Evolutionary conservation across 2,113 vertebrate genomes (phyloP).

Genomic region (Rhinolophus ferrumequinum): DNA sequence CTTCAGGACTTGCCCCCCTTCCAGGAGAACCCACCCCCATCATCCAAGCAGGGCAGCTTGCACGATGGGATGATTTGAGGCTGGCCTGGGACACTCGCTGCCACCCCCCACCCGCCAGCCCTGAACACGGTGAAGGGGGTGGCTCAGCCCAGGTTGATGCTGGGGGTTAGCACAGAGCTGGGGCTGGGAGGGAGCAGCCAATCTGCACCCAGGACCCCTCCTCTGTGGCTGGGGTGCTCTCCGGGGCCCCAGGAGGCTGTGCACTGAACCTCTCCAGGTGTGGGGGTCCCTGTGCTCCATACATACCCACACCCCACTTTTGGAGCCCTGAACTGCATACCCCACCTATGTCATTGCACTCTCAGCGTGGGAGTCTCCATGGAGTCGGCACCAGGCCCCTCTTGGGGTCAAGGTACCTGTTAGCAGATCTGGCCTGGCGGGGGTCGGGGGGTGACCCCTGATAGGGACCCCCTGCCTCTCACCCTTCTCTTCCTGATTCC

Average conservation of each 20-base stretch:
- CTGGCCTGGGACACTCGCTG: background rate
- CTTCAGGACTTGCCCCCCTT: too few relatives aligned
- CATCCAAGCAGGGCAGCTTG: background rate
- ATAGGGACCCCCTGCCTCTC: too few relatives aligned
- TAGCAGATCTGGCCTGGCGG: background rate
- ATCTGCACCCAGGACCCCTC: background rate
- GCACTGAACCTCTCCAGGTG: too few relatives aligned
- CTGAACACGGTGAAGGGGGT: fast-evolving
- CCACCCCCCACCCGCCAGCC: background rate
- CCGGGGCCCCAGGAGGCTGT: background rate
- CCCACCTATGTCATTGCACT: fast-evolving
- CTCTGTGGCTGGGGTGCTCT: too few relatives aligned
- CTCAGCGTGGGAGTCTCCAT: background rate
- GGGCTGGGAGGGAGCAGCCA: fast-evolving
- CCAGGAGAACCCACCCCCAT: background rate
- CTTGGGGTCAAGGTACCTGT: background rate
- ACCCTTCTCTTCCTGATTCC: too few relatives aligned
- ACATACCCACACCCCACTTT: fast-evolving
- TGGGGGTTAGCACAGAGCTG: background rate
- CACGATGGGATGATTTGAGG: background rate
- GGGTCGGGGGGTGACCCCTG: background rate
- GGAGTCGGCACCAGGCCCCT: background rate
- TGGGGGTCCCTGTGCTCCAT: fast-evolving
- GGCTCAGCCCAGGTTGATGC: background rate
- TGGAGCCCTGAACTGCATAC: too few relatives aligned